Evolutionary conservation across 2,113 vertebrate genomes (phyloP).

Genomic region (Osmerus mordax): DNA sequence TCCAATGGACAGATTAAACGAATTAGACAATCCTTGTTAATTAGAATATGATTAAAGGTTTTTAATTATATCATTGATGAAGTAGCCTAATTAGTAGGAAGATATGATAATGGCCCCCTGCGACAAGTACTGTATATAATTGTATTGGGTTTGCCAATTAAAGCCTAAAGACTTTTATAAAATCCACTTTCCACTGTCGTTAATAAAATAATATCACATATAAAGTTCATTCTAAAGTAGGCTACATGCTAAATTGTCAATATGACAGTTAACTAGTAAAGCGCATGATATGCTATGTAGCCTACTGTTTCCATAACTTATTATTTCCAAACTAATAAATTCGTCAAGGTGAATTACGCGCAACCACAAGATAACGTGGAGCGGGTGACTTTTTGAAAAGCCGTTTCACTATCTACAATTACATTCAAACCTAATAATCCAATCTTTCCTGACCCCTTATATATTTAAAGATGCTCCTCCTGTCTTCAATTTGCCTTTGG

Average conservation of each 20-base stretch:
- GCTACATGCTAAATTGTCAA: constrained; percentile 79
- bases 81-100: constrained; percentile 85
- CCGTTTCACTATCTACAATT: constrained; percentile 82
- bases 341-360: constrained; percentile 83
- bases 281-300: constrained; percentile 65
- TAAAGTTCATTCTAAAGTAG: constrained; percentile 68
- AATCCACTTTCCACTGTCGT: constrained; percentile 73
- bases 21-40: constrained; percentile 89
- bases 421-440: constrained; percentile 89
- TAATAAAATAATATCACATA: constrained; percentile 83
- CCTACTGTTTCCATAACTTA: constrained; percentile 73
- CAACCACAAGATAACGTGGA: constrained; percentile 81
- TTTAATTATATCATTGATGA: constrained; percentile 87
- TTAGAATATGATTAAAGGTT: constrained; percentile 90
- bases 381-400: constrained; percentile 81
- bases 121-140: constrained; percentile 63
- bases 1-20: constrained; percentile 80
- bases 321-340: constrained; percentile 82
- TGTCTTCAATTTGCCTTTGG: constrained; percentile 78
- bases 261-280: constrained; percentile 66
- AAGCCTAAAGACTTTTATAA: constrained; percentile 73
- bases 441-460: constrained; percentile 76
- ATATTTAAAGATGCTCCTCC: constrained; percentile 86
- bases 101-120: constrained; percentile 85
- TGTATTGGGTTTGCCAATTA: constrained; percentile 71